phyloP scores from a whole-genome alignment of 2,113 vertebrate genomes.

The Porphyrio hochstetteri region DNA sequence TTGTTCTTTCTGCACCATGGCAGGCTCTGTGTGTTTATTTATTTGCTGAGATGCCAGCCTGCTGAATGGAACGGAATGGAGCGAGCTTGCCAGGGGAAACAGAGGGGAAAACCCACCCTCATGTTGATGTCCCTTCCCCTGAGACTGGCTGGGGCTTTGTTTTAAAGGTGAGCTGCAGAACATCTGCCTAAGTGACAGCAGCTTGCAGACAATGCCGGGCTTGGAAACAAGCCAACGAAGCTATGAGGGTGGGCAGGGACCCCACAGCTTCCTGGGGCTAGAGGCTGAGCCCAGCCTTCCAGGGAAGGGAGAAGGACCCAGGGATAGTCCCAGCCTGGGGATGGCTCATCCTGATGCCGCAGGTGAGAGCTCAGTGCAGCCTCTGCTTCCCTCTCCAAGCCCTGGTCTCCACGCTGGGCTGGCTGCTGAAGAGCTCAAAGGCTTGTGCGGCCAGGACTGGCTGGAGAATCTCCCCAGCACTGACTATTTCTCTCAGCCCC shows the following conservation, averaged over 20 bases:
- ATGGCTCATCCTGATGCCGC: fast-evolving
- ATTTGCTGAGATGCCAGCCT: background rate
- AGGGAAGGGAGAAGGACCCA: background rate
- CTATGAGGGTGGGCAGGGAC: background rate
- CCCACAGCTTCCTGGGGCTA: background rate
- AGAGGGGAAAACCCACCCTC: background rate
- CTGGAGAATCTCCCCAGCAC: background rate
- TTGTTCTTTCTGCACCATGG: background rate
- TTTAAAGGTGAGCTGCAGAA: background rate
- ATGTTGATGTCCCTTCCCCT: background rate
- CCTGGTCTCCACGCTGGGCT: background rate
- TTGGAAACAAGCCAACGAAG: background rate
- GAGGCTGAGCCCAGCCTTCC: background rate
- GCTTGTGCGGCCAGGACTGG: fast-evolving
- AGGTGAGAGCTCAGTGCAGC: too few relatives aligned
- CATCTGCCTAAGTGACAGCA: background rate
- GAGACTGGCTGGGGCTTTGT: background rate
- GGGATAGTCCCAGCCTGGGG: background rate
- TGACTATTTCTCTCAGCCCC: background rate
- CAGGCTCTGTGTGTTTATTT: background rate
- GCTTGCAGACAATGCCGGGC: background rate
- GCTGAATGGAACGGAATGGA: background rate
- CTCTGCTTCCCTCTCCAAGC: background rate
- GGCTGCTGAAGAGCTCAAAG: background rate
- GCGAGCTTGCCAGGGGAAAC: background rate